Evolutionary conservation across 2,888 invertebrate genomes (phyloP).

Genomic region (Metacarcinus magister): DNA sequence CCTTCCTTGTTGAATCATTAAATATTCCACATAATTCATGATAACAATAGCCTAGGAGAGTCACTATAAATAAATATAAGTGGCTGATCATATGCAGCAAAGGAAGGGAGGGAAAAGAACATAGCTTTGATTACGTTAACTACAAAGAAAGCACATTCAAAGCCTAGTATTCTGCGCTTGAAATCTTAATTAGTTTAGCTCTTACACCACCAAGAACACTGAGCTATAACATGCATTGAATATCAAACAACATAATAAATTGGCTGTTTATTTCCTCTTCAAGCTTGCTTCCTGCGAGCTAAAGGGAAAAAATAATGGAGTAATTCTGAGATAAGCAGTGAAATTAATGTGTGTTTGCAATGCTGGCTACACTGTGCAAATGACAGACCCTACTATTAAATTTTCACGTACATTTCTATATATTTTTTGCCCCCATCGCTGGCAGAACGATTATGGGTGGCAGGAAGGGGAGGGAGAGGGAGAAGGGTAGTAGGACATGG

Average conservation of each 20-base stretch:
- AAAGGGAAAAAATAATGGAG: not conserved
- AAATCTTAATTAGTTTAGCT: not conserved
- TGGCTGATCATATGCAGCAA: too few relatives aligned
- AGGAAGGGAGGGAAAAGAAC: not conserved
- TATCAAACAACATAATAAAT: not conserved
- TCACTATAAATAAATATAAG: too few relatives aligned
- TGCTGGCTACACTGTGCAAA: slow-evolving; percentile 16
- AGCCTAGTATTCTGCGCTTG: too few relatives aligned
- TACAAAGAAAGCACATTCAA: not conserved
- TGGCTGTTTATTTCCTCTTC: not conserved
- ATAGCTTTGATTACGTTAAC: slow-evolving; percentile 14
- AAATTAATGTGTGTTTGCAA: not conserved
- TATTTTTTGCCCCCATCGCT: too few relatives aligned
- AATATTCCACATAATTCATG: too few relatives aligned
- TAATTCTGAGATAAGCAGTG: not conserved
- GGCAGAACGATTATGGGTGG: not conserved
- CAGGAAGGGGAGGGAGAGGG: too few relatives aligned
- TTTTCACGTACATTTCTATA: not conserved
- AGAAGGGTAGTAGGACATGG: not conserved
- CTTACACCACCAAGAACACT: too few relatives aligned
- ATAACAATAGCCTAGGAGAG: too few relatives aligned
- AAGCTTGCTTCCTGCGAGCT: not conserved
- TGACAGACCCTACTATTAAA: not conserved
- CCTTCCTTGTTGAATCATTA: too few relatives aligned
- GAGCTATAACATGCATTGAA: not conserved